phyloP scores from a whole-genome alignment of 2,888 invertebrate genomes.

The Drosophila merina region DNA sequence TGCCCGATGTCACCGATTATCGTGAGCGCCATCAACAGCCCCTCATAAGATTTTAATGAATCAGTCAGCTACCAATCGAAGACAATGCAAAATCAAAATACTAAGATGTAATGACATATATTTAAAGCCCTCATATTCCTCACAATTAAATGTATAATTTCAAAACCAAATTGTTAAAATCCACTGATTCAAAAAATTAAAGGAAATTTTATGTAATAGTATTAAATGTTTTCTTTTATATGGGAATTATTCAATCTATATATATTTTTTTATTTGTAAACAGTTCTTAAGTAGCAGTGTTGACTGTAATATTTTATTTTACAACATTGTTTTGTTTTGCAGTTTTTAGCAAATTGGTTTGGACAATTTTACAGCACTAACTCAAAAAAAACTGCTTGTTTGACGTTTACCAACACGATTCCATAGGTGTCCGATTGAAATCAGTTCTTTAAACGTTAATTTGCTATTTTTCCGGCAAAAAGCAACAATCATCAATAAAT shows the following conservation, averaged over 20 bases:
- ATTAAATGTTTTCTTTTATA: too few relatives aligned
- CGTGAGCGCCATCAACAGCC: conserved; percentile 75
- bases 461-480: not conserved
- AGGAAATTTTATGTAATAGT: too few relatives aligned
- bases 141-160: not conserved
- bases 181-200: not conserved
- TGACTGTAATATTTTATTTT: not conserved
- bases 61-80: conserved; percentile 6
- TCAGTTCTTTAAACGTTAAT: not conserved
- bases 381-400: not conserved
- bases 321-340: not conserved
- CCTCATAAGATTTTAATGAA: conserved; percentile 81
- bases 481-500: not conserved
- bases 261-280: too few relatives aligned
- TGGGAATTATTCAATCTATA: too few relatives aligned
- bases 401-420: not conserved
- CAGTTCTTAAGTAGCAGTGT: not conserved
- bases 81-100: conserved; percentile 54
- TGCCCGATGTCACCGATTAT: conserved; percentile 77
- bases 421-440: conserved; percentile 1
- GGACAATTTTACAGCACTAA: not conserved
- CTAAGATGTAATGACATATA: conserved; percentile 5
- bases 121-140: not conserved
- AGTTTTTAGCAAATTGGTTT: too few relatives aligned
- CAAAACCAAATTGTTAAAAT: not conserved